Evolutionary conservation across 37 sponge, comb jelly and placozoan species (phyloP).

Genomic region (Geodia barretti): DNA sequence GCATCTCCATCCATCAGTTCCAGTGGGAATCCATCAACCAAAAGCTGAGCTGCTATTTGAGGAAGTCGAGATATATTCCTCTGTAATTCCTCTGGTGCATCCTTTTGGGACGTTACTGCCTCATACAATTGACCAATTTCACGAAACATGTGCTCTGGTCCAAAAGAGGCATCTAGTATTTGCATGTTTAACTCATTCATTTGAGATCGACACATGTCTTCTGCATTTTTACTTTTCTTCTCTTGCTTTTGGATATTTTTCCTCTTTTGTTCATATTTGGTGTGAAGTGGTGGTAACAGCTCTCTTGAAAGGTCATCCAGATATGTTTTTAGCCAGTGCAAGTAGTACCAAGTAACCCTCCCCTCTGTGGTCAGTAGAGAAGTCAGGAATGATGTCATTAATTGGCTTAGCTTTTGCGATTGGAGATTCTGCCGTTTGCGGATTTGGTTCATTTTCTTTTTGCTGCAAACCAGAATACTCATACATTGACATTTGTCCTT

Average conservation of each 20-base stretch:
- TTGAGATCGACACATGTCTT: background rate
- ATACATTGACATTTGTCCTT: no score
- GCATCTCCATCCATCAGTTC: constrained; percentile 50
- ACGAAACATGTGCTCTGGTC: no score
- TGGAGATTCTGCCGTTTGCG: background rate
- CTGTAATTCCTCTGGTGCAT: background rate
- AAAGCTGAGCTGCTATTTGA: constrained; percentile 28
- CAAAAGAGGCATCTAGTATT: background rate
- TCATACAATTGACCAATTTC: constrained; percentile 22
- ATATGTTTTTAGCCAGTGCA: constrained; percentile 7
- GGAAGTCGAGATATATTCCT: background rate
- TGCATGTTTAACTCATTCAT: background rate
- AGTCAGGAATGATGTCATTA: background rate
- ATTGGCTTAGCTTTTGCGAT: background rate
- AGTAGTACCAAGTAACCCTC: background rate
- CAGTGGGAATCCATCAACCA: constrained; percentile 39
- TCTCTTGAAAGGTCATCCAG: constrained; percentile 10
- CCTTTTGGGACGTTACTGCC: background rate
- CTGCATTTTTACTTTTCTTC: background rate
- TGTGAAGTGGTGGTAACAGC: background rate
- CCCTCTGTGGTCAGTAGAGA: background rate
- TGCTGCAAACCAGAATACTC: no score
- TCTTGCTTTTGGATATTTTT: background rate
- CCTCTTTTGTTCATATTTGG: background rate
- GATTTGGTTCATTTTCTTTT: no score